phyloP scores from a whole-genome alignment of 2,888 invertebrate species.

The Caenorhabditis sinica region DNA sequence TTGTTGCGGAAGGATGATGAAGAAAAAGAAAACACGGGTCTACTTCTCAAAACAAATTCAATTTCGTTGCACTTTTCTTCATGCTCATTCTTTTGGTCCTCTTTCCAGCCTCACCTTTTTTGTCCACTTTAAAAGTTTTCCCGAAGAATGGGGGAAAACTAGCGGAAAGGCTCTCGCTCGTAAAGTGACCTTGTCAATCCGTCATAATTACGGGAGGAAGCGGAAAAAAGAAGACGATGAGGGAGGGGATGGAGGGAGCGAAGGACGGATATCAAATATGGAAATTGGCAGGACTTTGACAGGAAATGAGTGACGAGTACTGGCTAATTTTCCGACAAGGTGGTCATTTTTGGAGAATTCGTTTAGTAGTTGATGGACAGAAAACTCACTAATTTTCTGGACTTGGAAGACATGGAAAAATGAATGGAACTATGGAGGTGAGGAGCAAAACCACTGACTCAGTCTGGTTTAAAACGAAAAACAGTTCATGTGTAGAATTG shows the following conservation, averaged over 20 bases:
- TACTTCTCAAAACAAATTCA: constrained; percentile 52
- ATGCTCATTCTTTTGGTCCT: constrained; percentile 14
- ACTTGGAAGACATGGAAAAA: background rate
- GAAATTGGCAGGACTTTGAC: constrained; percentile 45
- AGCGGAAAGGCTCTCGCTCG: constrained; percentile 37
- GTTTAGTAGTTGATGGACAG: constrained; percentile 17
- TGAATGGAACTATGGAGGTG: too few relatives aligned
- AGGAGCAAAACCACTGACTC: too few relatives aligned
- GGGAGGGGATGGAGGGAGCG: background rate
- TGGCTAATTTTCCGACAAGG: constrained; percentile 56
- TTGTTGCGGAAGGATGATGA: constrained; percentile 61
- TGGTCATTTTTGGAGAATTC: constrained; percentile 43
- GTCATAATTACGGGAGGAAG: constrained; percentile 53
- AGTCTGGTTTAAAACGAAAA: too few relatives aligned
- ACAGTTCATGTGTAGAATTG: too few relatives aligned
- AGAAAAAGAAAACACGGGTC: constrained; percentile 40
- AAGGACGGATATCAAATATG: constrained; percentile 55
- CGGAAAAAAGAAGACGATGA: constrained; percentile 1
- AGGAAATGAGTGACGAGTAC: constrained; percentile 49
- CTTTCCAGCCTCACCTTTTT: constrained; percentile 27
- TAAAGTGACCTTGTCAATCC: constrained; percentile 52
- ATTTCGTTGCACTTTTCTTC: constrained; percentile 54
- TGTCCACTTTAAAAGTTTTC: constrained; percentile 24
- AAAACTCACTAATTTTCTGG: constrained; percentile 4
- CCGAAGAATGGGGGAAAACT: background rate